phyloP scores from a whole-genome alignment of 2,113 vertebrate genomes.

The Piprites chloris region DNA sequence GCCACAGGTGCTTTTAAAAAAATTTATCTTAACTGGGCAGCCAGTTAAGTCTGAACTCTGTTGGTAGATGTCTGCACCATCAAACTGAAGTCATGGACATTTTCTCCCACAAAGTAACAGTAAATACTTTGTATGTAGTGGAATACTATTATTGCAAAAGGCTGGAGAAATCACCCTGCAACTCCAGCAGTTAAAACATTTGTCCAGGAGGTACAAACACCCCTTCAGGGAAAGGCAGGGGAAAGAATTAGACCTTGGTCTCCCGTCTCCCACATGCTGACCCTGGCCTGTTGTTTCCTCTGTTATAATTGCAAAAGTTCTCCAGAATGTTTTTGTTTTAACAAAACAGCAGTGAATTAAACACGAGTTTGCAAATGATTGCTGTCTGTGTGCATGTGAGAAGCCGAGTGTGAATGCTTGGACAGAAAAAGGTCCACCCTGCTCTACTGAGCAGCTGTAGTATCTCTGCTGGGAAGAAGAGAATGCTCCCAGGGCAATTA shows the following conservation, averaged over 20 bases:
- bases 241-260: neutral
- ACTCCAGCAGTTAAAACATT: neutral
- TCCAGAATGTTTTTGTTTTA: neutral
- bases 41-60: neutral
- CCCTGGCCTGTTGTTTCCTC: neutral
- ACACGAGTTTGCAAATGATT: neutral
- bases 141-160: neutral
- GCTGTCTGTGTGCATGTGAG: neutral
- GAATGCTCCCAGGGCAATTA: neutral
- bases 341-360: neutral
- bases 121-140: neutral
- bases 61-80: neutral
- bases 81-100: neutral
- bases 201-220: neutral
- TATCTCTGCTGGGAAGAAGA: neutral
- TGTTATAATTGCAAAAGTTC: neutral
- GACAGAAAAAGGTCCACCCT: neutral
- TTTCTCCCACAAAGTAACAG: neutral
- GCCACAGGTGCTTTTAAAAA: neutral
- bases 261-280: neutral
- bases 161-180: neutral
- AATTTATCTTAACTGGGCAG: neutral
- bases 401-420: neutral
- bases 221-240: neutral
- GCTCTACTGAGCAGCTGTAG: neutral